phyloP scores from a whole-genome alignment of 1,140 invertebrate species.

The Rhagoletis zephyria region DNA sequence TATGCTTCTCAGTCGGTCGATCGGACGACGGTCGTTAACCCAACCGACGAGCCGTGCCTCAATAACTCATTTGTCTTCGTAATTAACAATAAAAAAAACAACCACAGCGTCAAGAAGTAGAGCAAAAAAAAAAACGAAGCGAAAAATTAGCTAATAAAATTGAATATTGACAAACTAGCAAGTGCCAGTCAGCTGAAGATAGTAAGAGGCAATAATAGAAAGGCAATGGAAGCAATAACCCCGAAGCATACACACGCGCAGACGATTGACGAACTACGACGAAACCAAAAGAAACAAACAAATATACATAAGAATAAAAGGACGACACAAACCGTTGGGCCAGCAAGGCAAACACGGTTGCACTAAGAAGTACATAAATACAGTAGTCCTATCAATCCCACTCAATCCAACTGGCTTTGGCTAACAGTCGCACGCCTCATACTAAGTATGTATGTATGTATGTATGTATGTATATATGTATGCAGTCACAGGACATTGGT shows the following conservation, averaged over 20 bases:
- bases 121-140: neutral
- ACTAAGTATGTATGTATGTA: neutral
- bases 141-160: neutral
- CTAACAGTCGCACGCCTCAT: neutral
- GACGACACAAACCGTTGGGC: neutral
- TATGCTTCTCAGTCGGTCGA: neutral
- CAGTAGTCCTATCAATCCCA: neutral
- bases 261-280: neutral
- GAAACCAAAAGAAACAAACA: neutral
- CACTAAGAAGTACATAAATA: neutral
- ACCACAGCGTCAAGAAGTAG: neutral
- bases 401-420: neutral
- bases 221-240: constrained; percentile 15
- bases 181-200: neutral
- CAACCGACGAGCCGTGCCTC: neutral
- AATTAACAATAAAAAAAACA: constrained; percentile 30
- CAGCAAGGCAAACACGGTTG: neutral
- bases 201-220: neutral
- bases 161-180: constrained; percentile 29
- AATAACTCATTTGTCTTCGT: constrained; percentile 11
- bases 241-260: neutral
- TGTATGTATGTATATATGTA: neutral
- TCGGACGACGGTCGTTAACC: constrained; percentile 1
- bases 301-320: neutral
- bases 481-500: neutral